Percentiles rank a stretch among this genome's conserved stretches.
Conservation (phyloP, 2,888 invertebrate genomes). For the Papilio demoleus region DNA sequence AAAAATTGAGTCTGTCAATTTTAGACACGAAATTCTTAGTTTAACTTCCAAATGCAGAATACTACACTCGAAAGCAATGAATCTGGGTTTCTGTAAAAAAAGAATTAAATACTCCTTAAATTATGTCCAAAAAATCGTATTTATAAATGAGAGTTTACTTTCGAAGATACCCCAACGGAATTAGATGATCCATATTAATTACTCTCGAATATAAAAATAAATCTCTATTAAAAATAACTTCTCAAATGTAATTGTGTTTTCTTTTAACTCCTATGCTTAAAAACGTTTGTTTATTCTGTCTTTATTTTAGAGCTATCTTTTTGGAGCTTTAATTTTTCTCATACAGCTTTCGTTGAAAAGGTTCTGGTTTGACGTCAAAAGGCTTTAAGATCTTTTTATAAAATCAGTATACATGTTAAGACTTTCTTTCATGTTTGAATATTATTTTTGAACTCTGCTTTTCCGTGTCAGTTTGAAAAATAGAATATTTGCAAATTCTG, state of each 20-base stretch:
- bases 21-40: background rate
- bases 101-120: no score
- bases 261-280: background rate
- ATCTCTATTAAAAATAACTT: background rate
- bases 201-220: background rate
- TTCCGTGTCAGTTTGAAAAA: background rate
- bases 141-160: no score
- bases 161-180: no score
- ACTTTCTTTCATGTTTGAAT: conserved; percentile 6
- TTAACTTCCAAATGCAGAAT: background rate
- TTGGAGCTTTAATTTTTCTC: conserved; percentile 16
- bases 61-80: no score
- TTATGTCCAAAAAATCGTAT: no score
- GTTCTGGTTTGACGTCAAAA: conserved; percentile 15
- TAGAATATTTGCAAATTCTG: background rate
- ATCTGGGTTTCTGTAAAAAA: no score
- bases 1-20: background rate
- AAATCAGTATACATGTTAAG: conserved; percentile 20
- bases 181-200: no score
- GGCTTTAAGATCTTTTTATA: conserved; percentile 18
- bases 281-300: background rate
- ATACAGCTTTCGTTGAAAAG: conserved; percentile 18
- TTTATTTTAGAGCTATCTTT: conserved; percentile 15
- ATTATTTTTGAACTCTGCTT: conserved; percentile 12
- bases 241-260: background rate